Percentiles rank a stretch among this genome's conserved stretches.
Conservation (phyloP, 2,113 vertebrate genomes). For the Xenopus borealis region DNA sequence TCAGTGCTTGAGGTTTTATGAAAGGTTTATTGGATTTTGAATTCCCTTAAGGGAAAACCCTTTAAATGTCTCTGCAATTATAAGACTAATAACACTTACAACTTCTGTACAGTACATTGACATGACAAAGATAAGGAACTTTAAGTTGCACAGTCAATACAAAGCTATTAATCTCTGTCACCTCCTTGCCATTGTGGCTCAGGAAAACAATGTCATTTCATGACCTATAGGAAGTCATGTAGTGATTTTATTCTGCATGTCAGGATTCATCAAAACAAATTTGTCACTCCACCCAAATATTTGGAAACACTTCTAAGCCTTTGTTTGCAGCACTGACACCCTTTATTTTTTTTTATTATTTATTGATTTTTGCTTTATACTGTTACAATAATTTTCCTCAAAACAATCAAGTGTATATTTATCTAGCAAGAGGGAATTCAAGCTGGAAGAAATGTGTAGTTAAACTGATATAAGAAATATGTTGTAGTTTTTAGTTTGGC, state of each 20-base stretch:
- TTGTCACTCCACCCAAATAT: constrained; percentile 60
- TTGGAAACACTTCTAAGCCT: constrained; percentile 63
- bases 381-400: no score
- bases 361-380: no score
- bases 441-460: no score
- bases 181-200: constrained; percentile 76
- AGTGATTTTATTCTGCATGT: constrained; percentile 80
- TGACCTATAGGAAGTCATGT: constrained; percentile 74
- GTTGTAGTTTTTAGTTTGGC: no score
- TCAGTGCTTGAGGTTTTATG: constrained; percentile 76
- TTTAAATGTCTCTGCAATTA: constrained; percentile 99
- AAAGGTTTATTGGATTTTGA: constrained; percentile 98
- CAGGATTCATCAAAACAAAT: constrained; percentile 75
- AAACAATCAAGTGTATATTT: no score
- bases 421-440: no score
- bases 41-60: constrained; percentile 93
- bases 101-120: constrained; percentile 80
- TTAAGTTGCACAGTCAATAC: constrained; percentile 94
- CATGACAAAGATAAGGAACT: constrained; percentile 97
- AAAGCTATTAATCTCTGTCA: constrained; percentile 99
- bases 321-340: constrained; percentile 7
- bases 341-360: no score
- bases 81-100: constrained; percentile 94
- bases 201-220: constrained; percentile 77
- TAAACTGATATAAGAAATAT: no score